Base-by-base conservation (phyloP, 2,113 vertebrate species). In the Planiliza haematocheilus region DNA sequence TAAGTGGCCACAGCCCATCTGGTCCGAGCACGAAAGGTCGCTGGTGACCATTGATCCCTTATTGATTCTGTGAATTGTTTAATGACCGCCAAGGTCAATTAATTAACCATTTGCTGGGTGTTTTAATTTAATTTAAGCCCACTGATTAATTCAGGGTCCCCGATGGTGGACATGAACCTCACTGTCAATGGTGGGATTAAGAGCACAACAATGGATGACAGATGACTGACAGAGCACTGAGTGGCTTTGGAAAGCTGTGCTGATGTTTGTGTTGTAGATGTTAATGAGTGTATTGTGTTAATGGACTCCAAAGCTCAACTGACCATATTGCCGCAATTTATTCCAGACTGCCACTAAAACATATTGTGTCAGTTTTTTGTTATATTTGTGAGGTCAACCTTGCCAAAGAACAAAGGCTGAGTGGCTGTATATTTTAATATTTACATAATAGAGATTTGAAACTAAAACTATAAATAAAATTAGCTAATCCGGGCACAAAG, bases 61-160 rank as follows among this genome's bases (percentile, higher is more conserved):
- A 86, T 91, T 91, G 89, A 91, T 89, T 85, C 65, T 37, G 20
- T 59, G 56, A 87, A 89, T 88, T 91, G 86, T 86, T 91, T 90
- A 86, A 92, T 92, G 77, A 87, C 81, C 79, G 84, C 36, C 74
- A n/a, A 87, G 84, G 84, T 87, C 84, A 87, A 82, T 86, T 85
- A 86, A 91, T 91, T 90, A 91, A 84, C 77, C 70, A 52, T 83
- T 84, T 64, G 69, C 65, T 74, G 72, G 62, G 68, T 81, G 75
- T 84, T 90, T 92, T 91, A 89, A 91, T 92, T 81, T 90, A 91
- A 91, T 92, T 93, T 92, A 64, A 79, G 42, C 3, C 64, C 7
- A 2, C 70, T 86, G 84, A 90, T 90, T 92, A 84, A 90, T 81
- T 88, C 64, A 46, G 66, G 45, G 70, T 78, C 75, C 85, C 79